A percentile compares a stretch with the other conserved stretches of the same genome.
phyloP scores from a whole-genome alignment of 1,140 invertebrate species.

The Cotesia chilonis region DNA sequence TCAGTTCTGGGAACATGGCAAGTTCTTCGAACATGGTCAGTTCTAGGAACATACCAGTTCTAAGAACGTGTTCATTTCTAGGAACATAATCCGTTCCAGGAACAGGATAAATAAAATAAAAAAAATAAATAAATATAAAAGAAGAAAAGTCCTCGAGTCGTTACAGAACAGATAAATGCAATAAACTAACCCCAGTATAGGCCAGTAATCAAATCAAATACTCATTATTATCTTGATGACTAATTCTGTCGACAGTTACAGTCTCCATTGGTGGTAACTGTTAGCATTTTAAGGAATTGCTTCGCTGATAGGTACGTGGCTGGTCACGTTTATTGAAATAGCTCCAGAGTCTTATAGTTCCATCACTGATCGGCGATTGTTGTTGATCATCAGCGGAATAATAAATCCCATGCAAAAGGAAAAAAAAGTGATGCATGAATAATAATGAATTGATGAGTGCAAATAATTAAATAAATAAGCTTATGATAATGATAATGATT shows the following conservation, averaged over 20 bases:
- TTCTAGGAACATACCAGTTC: too few relatives aligned
- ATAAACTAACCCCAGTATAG: neutral
- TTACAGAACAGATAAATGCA: neutral
- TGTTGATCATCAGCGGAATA: slow-evolving; percentile 57
- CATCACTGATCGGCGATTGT: slow-evolving; percentile 54
- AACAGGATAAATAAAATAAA: too few relatives aligned
- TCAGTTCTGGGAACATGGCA: too few relatives aligned
- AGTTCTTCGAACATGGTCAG: too few relatives aligned
- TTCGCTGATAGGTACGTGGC: slow-evolving; percentile 60
- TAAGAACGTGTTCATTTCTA: too few relatives aligned
- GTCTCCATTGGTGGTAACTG: slow-evolving; percentile 14
- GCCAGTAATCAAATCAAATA: slow-evolving; percentile 3
- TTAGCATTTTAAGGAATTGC: slow-evolving; percentile 63
- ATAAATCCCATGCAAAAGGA: slow-evolving; percentile 63
- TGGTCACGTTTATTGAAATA: slow-evolving; percentile 59
- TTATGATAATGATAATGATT: slow-evolving; percentile 43
- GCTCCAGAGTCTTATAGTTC: slow-evolving; percentile 62
- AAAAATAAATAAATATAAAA: too few relatives aligned
- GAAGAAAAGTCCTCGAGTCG: too few relatives aligned
- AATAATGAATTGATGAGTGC: slow-evolving; percentile 25
- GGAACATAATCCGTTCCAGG: too few relatives aligned
- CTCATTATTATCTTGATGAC: slow-evolving; percentile 2
- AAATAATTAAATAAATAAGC: slow-evolving; percentile 44
- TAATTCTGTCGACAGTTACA: slow-evolving; percentile 1
- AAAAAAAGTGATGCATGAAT: slow-evolving; percentile 59